These are phyloP conservation scores for Arbacia lixula DNA, from an alignment of 53 echinoderm and acorn worm species.

Conservation along the genomic window DNA sequence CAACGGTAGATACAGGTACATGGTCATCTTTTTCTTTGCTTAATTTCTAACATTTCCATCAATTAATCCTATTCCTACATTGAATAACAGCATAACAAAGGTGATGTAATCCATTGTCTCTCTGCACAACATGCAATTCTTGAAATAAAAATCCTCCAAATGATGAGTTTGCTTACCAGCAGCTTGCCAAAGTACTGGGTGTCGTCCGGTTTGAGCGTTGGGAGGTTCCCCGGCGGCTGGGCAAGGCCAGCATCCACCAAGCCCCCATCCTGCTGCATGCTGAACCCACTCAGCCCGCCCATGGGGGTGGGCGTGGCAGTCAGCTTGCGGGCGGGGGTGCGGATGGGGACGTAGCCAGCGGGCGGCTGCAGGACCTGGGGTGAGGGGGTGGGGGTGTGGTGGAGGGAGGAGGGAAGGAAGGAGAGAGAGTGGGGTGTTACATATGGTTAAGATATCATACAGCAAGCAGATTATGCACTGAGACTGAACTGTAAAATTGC, in stretches of 20 bases:
- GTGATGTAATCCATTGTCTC: no score
- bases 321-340: constrained; percentile 96
- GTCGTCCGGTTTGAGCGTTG: constrained; percentile 97
- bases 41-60: not conserved
- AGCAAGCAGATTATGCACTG: no score
- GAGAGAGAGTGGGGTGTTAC: no score
- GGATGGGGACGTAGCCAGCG: constrained; percentile 98
- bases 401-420: no score
- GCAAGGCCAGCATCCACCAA: constrained; percentile 83
- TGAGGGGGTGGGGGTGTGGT: not conserved
- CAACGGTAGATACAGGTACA: no score
- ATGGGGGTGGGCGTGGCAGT: constrained; percentile 95
- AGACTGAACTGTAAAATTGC: no score
- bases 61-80: no score
- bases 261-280: constrained; percentile 89
- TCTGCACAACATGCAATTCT: no score
- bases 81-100: no score
- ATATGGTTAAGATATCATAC: no score
- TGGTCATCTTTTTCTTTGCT: no score
- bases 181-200: constrained; percentile 99
- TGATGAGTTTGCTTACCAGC: constrained; percentile 81
- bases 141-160: no score
- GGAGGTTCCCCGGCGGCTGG: constrained; percentile 95
- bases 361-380: constrained; percentile 85
- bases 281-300: constrained; percentile 89